Conservation (phyloP, 1,140 invertebrate species). For the Ditylenchus dipsaci region DNA sequence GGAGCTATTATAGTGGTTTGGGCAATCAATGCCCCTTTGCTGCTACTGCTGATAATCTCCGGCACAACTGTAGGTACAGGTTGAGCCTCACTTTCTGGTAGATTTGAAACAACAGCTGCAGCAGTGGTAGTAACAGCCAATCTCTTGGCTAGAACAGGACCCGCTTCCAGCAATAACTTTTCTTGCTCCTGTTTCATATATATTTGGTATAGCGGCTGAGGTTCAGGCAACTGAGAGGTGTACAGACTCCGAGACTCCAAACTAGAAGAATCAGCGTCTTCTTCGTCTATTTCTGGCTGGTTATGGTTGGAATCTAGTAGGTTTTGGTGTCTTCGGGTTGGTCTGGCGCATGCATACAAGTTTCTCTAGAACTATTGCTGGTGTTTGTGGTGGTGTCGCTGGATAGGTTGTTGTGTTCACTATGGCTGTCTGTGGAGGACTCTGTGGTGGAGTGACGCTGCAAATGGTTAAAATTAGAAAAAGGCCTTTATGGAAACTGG, state of each 20-base stretch:
- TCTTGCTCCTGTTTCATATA: slow-evolving; percentile 53
- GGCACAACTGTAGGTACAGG: neutral
- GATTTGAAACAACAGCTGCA: neutral
- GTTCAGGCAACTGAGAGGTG: slow-evolving; percentile 37
- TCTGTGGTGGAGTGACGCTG: neutral
- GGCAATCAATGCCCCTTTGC: neutral
- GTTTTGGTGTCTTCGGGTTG: neutral
- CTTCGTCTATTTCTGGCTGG: neutral
- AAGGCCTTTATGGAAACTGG: neutral
- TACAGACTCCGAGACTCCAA: slow-evolving; percentile 21
- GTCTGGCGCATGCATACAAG: neutral
- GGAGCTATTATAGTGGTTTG: neutral
- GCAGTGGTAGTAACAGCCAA: too few relatives aligned
- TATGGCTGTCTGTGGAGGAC: neutral
- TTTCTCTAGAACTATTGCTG: neutral
- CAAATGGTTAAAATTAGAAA: neutral
- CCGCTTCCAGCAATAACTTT: slow-evolving; percentile 22
- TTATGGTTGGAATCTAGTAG: neutral
- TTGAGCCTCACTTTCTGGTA: neutral
- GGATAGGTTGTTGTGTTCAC: neutral
- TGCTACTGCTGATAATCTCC: slow-evolving; percentile 1
- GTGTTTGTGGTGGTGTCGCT: neutral
- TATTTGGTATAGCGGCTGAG: slow-evolving; percentile 53
- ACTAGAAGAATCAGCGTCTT: neutral
- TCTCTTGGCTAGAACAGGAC: neutral